Percentiles rank a stretch among this genome's conserved stretches.
Conservation (phyloP, 2,113 vertebrate genomes). For the Sebastes fasciatus region DNA sequence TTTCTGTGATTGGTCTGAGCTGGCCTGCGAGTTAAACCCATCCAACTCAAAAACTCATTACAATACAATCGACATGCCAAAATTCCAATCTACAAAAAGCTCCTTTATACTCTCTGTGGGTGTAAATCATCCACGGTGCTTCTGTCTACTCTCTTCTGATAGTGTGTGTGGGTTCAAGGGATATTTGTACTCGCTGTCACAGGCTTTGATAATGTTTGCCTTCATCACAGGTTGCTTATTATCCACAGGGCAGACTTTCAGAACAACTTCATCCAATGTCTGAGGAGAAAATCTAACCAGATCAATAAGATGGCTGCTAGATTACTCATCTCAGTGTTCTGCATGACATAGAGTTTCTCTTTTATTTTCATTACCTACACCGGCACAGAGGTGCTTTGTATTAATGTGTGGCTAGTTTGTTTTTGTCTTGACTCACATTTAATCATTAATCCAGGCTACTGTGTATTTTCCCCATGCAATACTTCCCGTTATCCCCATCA, state of each 20-base stretch:
- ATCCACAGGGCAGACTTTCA: slow-evolving; percentile 20
- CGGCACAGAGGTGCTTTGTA: not conserved
- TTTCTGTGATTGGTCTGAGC: slow-evolving; percentile 14
- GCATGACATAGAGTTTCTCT: not conserved
- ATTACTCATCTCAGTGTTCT: slow-evolving; percentile 5
- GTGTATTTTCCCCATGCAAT: not conserved
- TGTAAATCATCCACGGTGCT: slow-evolving; percentile 22
- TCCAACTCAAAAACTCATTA: slow-evolving; percentile 34
- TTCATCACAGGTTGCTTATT: slow-evolving; percentile 45
- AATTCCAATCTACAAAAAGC: slow-evolving; percentile 35
- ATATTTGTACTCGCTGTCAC: slow-evolving; percentile 32
- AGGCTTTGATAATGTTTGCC: slow-evolving; percentile 51
- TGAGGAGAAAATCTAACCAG: slow-evolving; percentile 21
- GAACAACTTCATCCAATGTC: slow-evolving; percentile 21
- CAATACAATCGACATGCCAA: slow-evolving; percentile 26
- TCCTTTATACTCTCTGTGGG: slow-evolving; percentile 40
- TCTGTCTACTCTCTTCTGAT: slow-evolving; percentile 6
- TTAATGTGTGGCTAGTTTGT: not conserved
- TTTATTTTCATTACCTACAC: slow-evolving; percentile 13
- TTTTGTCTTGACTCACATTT: not conserved
- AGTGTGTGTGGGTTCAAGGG: slow-evolving; percentile 16
- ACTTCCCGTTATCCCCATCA: not conserved
- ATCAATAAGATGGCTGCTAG: slow-evolving; percentile 17
- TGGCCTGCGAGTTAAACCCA: slow-evolving; percentile 19
- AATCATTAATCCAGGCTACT: not conserved